A percentile compares a stretch with the other conserved stretches of the same genome.
Evolutionary conservation across 1,140 invertebrate genomes (phyloP).

Genomic region (Drosophila leontia): DNA sequence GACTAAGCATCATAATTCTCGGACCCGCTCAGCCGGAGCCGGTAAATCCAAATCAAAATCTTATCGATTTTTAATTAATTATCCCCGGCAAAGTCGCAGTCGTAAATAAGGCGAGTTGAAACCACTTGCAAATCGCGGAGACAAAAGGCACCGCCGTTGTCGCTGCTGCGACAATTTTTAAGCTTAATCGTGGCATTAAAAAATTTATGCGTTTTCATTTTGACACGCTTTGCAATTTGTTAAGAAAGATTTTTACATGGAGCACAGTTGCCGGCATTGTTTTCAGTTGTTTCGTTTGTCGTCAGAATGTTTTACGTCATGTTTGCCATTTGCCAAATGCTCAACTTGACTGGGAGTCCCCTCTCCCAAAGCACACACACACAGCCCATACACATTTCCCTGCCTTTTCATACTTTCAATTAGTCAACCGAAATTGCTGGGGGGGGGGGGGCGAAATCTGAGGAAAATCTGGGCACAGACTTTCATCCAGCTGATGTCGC

Average conservation of each 20-base stretch:
- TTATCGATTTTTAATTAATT: constrained; percentile 84
- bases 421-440: constrained; percentile 49
- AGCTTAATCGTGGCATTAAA: constrained; percentile 55
- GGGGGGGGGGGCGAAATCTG: constrained; percentile 13
- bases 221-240: constrained; percentile 79
- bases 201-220: constrained; percentile 78
- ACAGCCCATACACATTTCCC: not conserved
- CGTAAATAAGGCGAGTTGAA: constrained; percentile 55
- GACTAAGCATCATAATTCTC: constrained; percentile 75
- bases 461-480: constrained; percentile 12
- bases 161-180: constrained; percentile 48
- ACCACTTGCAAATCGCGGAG: constrained; percentile 14
- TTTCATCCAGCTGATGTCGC: constrained; percentile 35
- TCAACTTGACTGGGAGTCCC: constrained; percentile 9
- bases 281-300: constrained; percentile 33
- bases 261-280: constrained; percentile 46
- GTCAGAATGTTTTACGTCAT: constrained; percentile 76
- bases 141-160: constrained; percentile 47
- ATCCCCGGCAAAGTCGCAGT: constrained; percentile 50
- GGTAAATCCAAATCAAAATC: constrained; percentile 80
- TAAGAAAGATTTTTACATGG: constrained; percentile 58
- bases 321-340: constrained; percentile 70
- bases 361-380: not conserved
- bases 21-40: constrained; percentile 46
- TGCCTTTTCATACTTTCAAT: constrained; percentile 22